Conservation (phyloP, 2,797 vertebrate genomes). For the Dendrocincla fuliginosa region DNA sequence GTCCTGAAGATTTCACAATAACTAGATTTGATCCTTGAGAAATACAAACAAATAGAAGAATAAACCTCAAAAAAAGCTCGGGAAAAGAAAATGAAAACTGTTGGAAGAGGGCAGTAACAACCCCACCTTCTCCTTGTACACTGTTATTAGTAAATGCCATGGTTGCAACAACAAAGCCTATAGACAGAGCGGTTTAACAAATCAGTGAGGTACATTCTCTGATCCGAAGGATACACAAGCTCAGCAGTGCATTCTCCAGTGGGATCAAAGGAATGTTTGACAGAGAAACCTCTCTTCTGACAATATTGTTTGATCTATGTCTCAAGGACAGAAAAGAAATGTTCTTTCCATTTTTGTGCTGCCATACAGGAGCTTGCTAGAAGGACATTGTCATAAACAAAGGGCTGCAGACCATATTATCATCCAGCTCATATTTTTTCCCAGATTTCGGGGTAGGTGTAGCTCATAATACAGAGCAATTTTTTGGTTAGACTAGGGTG, state of each 20-base stretch:
- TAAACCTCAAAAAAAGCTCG: fast-evolving
- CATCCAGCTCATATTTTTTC: background rate
- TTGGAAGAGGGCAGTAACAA: background rate
- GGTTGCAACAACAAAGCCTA: background rate
- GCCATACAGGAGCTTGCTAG: conserved; percentile 10
- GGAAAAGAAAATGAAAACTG: background rate
- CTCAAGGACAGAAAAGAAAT: conserved; percentile 53
- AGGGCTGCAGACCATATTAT: background rate
- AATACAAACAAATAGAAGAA: background rate
- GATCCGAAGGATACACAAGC: background rate
- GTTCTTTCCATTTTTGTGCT: conserved; percentile 50
- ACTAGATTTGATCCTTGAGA: background rate
- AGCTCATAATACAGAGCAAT: background rate
- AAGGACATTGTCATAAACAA: conserved; percentile 30
- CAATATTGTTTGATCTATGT: conserved; percentile 47
- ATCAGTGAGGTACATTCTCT: background rate
- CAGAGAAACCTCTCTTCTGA: conserved; percentile 12
- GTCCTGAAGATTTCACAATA: background rate
- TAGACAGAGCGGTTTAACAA: background rate
- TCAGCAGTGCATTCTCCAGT: background rate
- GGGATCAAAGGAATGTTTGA: conserved; percentile 29
- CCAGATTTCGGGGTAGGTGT: background rate
- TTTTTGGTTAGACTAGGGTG: background rate
- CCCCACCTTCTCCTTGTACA: background rate
- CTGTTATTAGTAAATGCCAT: background rate